These are phyloP conservation scores for Molossus molossus DNA, from an alignment of 2,797 vertebrate genomes.

Conservation along the genomic window DNA sequence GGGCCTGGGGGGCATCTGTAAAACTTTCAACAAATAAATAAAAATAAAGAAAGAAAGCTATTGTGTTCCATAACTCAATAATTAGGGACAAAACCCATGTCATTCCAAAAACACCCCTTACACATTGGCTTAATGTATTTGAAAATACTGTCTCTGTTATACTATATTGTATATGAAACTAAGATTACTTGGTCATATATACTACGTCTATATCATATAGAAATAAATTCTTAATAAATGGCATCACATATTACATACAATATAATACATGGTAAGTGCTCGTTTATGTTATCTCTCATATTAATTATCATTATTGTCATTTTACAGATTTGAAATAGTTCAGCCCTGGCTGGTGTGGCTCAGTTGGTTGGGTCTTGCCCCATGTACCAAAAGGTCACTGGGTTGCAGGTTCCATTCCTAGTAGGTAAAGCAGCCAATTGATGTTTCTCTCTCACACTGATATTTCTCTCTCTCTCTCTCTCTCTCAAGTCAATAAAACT, in stretches of 20 bases:
- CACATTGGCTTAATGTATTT: constrained; percentile 52
- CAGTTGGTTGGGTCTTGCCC: not conserved
- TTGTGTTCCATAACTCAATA: constrained; percentile 82
- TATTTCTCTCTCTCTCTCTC: not conserved
- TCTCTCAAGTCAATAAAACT: not conserved
- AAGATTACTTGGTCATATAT: not conserved
- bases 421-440: not conserved
- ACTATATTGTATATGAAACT: not conserved
- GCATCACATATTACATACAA: not conserved
- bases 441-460: not conserved
- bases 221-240: not conserved
- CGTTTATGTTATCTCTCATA: not conserved
- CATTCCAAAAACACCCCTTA: constrained; percentile 62
- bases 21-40: too few species aligned
- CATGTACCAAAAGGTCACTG: not conserved
- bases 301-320: not conserved
- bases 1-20: too few species aligned
- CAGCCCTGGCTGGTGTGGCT: not conserved
- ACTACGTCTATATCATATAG: not conserved
- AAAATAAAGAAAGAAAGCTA: constrained; percentile 64
- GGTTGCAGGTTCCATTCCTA: not conserved
- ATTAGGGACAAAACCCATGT: constrained; percentile 71
- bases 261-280: not conserved
- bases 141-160: not conserved
- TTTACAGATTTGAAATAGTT: not conserved